Evolutionary conservation across 2,888 invertebrate species (phyloP).

Genomic region (Pegoplata infirma): DNA sequence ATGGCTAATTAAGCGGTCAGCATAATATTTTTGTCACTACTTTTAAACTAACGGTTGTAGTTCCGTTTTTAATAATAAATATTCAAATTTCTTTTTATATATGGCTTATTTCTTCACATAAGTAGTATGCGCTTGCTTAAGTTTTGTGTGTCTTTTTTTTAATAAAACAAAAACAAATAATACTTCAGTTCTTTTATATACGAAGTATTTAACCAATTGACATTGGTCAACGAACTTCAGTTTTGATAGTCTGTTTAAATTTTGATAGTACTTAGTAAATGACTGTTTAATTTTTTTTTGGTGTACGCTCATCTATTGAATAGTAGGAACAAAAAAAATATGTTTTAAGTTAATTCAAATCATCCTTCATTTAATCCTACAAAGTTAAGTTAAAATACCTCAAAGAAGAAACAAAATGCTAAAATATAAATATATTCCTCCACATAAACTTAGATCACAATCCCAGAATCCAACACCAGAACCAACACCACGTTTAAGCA

Average conservation of each 20-base stretch:
- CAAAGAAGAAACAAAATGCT: slow-evolving; percentile 68
- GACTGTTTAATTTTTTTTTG: background rate
- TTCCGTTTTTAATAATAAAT: slow-evolving; percentile 46
- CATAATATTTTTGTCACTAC: slow-evolving; percentile 8
- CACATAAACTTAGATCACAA: slow-evolving; percentile 72
- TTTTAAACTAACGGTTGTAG: slow-evolving; percentile 44
- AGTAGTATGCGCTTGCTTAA: background rate
- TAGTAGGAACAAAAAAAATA: slow-evolving; percentile 1
- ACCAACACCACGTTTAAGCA: slow-evolving; percentile 70
- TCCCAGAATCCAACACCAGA: slow-evolving; percentile 73
- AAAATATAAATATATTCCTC: slow-evolving; percentile 75
- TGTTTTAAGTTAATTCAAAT: slow-evolving; percentile 4
- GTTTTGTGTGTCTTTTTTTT: background rate
- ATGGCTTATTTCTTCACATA: background rate
- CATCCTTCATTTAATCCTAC: slow-evolving; percentile 3
- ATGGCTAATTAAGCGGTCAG: slow-evolving; percentile 22
- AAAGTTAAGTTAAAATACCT: background rate
- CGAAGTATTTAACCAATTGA: background rate
- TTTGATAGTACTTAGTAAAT: background rate
- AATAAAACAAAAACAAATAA: background rate
- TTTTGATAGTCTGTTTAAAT: background rate
- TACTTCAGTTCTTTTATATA: background rate
- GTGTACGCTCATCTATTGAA: slow-evolving; percentile 37
- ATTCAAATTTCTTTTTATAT: slow-evolving; percentile 37
- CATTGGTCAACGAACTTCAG: slow-evolving; percentile 35